These are phyloP conservation scores for Caenorhabditis afra DNA, from an alignment of 2,888 invertebrate species.

Conservation along the genomic window DNA sequence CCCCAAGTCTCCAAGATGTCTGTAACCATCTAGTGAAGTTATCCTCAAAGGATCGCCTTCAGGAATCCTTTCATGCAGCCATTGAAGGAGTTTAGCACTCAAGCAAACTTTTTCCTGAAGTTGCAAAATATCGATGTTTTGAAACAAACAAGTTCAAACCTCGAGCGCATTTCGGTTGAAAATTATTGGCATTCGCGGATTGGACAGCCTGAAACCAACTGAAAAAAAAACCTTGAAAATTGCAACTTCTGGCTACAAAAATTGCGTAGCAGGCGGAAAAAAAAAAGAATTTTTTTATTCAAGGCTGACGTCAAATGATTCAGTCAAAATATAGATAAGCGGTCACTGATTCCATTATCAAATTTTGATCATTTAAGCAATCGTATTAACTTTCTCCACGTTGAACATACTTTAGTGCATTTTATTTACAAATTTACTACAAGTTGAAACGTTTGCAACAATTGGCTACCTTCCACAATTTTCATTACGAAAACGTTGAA, in stretches of 20 bases:
- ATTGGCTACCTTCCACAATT: too few species aligned
- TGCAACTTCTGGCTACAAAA: constrained; percentile 16
- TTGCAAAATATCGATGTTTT: not conserved
- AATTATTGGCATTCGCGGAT: constrained; percentile 53
- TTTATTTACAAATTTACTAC: not conserved
- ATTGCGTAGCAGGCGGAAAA: constrained; percentile 20
- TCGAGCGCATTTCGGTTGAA: constrained; percentile 45
- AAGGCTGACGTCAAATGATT: constrained; percentile 47
- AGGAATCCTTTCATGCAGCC: constrained; percentile 62
- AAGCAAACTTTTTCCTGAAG: constrained; percentile 46
- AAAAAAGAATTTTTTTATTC: constrained; percentile 15
- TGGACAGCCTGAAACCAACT: constrained; percentile 1
- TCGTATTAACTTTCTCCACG: constrained; percentile 49
- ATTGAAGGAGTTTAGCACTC: constrained; percentile 55
- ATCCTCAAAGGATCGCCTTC: constrained; percentile 59
- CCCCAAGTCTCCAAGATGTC: constrained; percentile 56
- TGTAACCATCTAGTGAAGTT: constrained; percentile 37
- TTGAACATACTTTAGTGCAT: constrained; percentile 8
- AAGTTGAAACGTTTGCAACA: too few species aligned
- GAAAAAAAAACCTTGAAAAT: not conserved
- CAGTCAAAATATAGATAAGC: constrained; percentile 52
- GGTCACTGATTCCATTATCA: constrained; percentile 50
- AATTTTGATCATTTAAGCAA: constrained; percentile 31
- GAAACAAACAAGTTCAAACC: constrained; percentile 9
- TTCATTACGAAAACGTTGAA: too few species aligned